Evolutionary conservation across 64 coral and sea anemone species (phyloP).

Genomic region (Hydrozoanthus tunicans): DNA sequence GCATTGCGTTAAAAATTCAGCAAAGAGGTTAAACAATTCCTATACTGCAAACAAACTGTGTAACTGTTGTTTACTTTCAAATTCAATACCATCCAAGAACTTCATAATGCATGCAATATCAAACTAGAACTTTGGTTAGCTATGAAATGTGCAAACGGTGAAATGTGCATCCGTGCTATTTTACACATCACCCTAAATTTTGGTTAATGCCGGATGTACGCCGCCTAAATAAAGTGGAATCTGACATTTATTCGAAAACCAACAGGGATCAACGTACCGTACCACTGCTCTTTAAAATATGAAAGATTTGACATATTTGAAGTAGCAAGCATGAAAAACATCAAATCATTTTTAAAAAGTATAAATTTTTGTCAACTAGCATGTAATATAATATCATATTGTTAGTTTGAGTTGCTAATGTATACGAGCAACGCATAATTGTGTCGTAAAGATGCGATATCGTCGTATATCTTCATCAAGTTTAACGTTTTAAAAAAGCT

Average conservation of each 20-base stretch:
- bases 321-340: conserved; percentile 14
- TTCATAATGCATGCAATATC: neutral
- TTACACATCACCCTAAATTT: neutral
- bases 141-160: neutral
- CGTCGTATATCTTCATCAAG: neutral
- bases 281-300: neutral
- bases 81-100: conserved; percentile 34
- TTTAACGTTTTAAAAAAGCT: neutral
- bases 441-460: no score
- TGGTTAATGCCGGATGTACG: neutral
- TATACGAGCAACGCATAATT: no score
- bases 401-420: no score
- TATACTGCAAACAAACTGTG: conserved; percentile 33
- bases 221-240: neutral
- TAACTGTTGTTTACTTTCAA: conserved; percentile 6
- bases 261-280: neutral
- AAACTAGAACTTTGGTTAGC: neutral
- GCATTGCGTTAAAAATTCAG: neutral
- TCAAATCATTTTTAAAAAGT: neutral
- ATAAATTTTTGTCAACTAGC: no score
- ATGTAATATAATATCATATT: neutral
- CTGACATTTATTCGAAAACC: conserved; percentile 5
- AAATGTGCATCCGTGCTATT: neutral
- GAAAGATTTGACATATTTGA: neutral
- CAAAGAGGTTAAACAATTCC: conserved; percentile 1